Evolutionary conservation across 2,113 vertebrate genomes (phyloP).

Genomic region (Lagenorhynchus albirostris): DNA sequence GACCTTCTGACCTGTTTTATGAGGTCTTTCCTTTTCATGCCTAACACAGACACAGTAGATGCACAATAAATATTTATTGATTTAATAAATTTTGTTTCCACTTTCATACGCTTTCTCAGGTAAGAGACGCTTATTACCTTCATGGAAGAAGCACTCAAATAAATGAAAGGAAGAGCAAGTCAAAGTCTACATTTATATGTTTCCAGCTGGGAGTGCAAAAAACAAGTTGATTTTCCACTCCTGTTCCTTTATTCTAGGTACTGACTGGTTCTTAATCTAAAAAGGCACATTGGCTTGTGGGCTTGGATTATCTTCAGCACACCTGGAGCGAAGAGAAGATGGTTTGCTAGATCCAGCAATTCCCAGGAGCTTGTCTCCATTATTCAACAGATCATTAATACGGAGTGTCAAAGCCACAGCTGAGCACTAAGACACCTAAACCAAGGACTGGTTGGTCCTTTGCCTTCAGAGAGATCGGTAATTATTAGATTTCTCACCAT

Average conservation of each 20-base stretch:
- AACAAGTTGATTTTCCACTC: not conserved
- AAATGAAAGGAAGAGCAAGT: not conserved
- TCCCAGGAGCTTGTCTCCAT: constrained; percentile 3
- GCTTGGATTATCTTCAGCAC: not conserved
- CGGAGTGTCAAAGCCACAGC: not conserved
- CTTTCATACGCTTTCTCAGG: not conserved
- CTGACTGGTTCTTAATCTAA: not conserved
- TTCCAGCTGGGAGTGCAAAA: not conserved
- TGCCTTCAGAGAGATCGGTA: not conserved
- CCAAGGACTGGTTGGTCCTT: not conserved
- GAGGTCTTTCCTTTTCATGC: not conserved
- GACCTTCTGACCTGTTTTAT: not conserved
- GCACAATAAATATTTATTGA: not conserved
- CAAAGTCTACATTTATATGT: not conserved
- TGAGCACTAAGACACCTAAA: not conserved
- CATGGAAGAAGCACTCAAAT: not conserved
- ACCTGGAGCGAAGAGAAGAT: not conserved
- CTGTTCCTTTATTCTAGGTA: not conserved
- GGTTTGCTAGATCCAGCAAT: not conserved
- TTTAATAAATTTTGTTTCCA: not conserved
- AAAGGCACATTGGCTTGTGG: not conserved
- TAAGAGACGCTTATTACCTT: not conserved
- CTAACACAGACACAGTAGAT: not conserved
- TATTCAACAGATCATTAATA: constrained; percentile 21
- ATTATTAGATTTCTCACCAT: not conserved